Evolutionary conservation across 2,113 vertebrate genomes (phyloP).

Genomic region (Mus spicilegus): DNA sequence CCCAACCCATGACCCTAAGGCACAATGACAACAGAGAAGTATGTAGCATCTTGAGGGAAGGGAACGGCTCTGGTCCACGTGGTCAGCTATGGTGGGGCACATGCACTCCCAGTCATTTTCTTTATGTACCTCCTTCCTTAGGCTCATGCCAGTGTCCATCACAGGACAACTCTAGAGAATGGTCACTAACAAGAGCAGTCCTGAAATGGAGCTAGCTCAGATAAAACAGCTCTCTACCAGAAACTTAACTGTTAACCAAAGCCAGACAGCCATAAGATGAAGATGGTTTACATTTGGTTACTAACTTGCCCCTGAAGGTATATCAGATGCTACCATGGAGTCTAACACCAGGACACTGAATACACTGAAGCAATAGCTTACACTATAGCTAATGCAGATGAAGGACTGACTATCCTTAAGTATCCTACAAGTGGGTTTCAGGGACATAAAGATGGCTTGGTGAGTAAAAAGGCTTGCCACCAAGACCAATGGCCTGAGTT

Average conservation of each 20-base stretch:
- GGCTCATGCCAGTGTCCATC: too few relatives aligned
- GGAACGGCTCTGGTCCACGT: accelerated
- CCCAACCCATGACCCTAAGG: accelerated
- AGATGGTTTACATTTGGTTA: not conserved
- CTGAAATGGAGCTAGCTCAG: not conserved
- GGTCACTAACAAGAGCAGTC: not conserved
- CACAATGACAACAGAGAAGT: not conserved
- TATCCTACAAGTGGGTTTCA: not conserved
- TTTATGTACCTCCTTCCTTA: not conserved
- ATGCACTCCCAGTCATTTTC: not conserved
- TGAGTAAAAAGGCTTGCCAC: not conserved
- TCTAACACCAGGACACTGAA: not conserved
- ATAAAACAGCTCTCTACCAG: not conserved
- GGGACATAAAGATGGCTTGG: not conserved
- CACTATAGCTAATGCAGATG: not conserved
- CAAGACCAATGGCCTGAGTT: not conserved
- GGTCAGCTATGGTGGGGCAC: accelerated
- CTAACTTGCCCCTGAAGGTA: not conserved
- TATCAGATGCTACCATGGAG: too few relatives aligned
- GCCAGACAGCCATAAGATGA: not conserved
- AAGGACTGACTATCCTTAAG: not conserved
- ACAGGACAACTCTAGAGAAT: not conserved
- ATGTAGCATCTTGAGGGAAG: not conserved
- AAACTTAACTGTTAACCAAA: not conserved
- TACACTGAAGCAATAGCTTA: not conserved